Evolutionary conservation across 2,797 vertebrate species (phyloP).

Genomic region (Prunella strophiata): DNA sequence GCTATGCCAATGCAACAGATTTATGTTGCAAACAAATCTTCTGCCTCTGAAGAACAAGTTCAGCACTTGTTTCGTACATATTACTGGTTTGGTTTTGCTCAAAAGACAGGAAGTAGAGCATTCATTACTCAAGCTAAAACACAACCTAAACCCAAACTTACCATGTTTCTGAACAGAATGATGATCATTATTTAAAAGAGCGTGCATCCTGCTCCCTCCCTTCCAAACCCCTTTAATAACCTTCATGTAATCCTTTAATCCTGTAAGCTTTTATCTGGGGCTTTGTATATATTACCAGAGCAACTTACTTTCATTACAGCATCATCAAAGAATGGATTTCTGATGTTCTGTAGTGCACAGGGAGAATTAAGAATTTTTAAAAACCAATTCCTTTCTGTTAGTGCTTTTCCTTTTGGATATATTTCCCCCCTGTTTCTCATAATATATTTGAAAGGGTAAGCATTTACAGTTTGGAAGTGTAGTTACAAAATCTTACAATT

Average conservation of each 20-base stretch:
- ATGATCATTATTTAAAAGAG: constrained; percentile 36
- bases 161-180: neutral
- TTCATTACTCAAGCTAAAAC: constrained; percentile 3
- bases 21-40: constrained; percentile 36
- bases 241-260: constrained; percentile 66
- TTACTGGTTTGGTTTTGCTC: neutral
- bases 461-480: neutral
- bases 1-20: neutral
- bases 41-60: neutral
- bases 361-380: neutral
- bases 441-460: neutral
- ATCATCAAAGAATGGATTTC: constrained; percentile 61
- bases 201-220: neutral
- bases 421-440: neutral
- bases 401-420: neutral
- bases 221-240: constrained; percentile 49
- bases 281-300: constrained; percentile 65
- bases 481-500: neutral
- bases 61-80: neutral
- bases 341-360: constrained; percentile 25
- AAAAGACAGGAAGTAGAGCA: neutral
- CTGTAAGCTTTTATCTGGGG: constrained; percentile 64
- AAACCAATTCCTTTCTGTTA: neutral
- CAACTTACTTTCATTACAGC: constrained; percentile 67
- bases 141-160: neutral